These are phyloP conservation scores for Psylliodes chrysocephalus DNA, from an alignment of 2,888 invertebrate genomes.

Conservation along the genomic window DNA sequence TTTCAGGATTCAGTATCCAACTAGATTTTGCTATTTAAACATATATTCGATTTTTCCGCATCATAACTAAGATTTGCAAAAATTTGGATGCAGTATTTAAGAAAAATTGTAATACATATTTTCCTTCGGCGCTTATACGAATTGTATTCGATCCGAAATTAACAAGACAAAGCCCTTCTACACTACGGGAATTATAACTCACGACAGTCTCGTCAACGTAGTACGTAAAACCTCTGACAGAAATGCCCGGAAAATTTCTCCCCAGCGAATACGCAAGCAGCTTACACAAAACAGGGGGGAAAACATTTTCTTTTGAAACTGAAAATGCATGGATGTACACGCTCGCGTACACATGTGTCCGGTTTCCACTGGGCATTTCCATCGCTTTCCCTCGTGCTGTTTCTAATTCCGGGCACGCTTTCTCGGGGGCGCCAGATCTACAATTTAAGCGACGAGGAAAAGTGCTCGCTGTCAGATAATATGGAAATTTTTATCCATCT, in stretches of 20 bases:
- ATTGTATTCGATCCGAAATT: no score
- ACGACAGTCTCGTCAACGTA: constrained; percentile 40
- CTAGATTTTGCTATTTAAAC: no score
- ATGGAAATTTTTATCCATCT: constrained; percentile 41
- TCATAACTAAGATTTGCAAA: no score
- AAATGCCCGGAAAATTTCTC: constrained; percentile 64
- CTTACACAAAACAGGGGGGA: constrained; percentile 62
- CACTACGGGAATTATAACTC: constrained; percentile 47
- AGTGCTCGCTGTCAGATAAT: constrained; percentile 33
- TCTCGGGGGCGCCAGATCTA: constrained; percentile 48
- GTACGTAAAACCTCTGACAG: constrained; percentile 52
- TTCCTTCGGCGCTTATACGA: no score
- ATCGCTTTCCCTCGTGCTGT: constrained; percentile 42
- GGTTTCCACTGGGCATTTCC: constrained; percentile 34
- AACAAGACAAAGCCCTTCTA: constrained; percentile 41
- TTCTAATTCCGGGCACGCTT: constrained; percentile 55
- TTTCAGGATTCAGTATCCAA: no score
- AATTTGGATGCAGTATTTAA: no score
- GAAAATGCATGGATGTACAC: constrained; percentile 62
- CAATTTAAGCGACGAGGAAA: constrained; percentile 41
- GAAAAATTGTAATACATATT: no score
- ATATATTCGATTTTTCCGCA: no score
- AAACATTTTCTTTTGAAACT: constrained; percentile 62
- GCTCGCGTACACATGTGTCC: constrained; percentile 62
- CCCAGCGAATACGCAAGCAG: constrained; percentile 64